A percentile compares a stretch with the other conserved stretches of the same genome.
Conservation (phyloP, 2,888 invertebrate species). For the Caenorhabditis sp. region DNA sequence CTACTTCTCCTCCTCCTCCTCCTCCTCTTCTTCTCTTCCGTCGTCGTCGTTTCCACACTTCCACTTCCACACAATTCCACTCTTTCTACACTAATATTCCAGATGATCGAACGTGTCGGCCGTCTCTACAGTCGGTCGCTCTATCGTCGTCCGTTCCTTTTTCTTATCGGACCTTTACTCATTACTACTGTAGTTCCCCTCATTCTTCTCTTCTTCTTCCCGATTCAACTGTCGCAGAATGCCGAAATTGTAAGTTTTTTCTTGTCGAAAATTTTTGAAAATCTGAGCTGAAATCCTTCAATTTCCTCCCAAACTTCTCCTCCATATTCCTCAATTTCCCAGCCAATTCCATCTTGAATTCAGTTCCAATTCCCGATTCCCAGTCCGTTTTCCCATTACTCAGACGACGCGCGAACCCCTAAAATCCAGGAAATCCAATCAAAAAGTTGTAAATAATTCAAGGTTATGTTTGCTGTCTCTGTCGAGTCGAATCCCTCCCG, state of each 20-base stretch:
- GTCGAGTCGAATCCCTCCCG: too few relatives aligned
- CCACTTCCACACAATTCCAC: neutral
- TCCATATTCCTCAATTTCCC: too few relatives aligned
- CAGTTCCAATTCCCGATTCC: neutral
- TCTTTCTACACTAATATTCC: constrained; percentile 13
- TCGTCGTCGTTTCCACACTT: too few relatives aligned
- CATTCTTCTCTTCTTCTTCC: constrained; percentile 61
- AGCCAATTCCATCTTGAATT: too few relatives aligned
- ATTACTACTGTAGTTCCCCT: constrained; percentile 68
- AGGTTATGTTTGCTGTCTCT: constrained; percentile 2
- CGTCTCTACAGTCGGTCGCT: constrained; percentile 58
- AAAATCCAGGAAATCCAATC: constrained; percentile 8
- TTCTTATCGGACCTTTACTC: constrained; percentile 68
- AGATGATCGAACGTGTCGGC: constrained; percentile 57
- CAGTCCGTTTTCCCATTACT: neutral
- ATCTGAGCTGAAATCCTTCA: neutral
- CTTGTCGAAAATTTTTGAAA: neutral
- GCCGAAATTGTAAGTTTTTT: constrained; percentile 79
- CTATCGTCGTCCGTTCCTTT: constrained; percentile 58
- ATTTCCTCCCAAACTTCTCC: neutral
- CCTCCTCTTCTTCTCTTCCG: constrained; percentile 17
- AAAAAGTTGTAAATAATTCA: constrained; percentile 12
- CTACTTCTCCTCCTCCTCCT: too few relatives aligned
- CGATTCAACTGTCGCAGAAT: constrained; percentile 73
- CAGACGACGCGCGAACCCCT: neutral